Base-by-base conservation (phyloP, 1,140 invertebrate genomes). In the Cyclargus thomasi region DNA sequence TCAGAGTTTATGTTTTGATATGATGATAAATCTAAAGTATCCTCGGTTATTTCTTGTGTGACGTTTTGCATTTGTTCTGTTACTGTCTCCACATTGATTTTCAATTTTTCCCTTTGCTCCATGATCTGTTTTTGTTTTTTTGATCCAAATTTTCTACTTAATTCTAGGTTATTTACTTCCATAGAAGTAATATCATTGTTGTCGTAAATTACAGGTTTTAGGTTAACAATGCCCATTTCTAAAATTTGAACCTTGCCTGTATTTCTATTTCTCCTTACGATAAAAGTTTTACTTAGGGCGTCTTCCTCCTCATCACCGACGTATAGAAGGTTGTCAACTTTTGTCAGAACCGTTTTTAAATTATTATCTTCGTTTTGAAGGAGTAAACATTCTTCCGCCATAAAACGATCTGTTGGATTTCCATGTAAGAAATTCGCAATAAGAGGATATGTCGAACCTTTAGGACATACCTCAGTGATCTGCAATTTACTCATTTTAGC, bases 121-220 rank as follows among this genome's bases (percentile, higher is more conserved):
- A 86, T 78, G 59, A 73, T 67, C 29, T 88, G 70, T 65, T 83
- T 90, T 16, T 81, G 75, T 62, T 87, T 88, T 62, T 90, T 90
- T 0, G 85, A 88, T 4, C 87, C 86, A 66, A 90, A 90, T 62
- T 90, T 86, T 29, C 83, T 77, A 47, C 85, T 88, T 1, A 90
- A 70, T 47, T 88, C 85, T 63, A 85, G 72, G 39, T 74, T 67
- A 62, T 76, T 82, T 0, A 75, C 80, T 36, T 86, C 80, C 10
- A 77, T 35, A 2, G 75, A 64, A 2, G 72, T 16, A 4, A 78
- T 73, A 2, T 16, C 17, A 7, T 75, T 69, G 20, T 82, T 72
- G 22, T 63, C 62, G 67, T 78, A 77, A 1, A 85, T 23, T 0
- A 76, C 29, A 7, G 86, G 86, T 70, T 83, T 87, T 7, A 85